A percentile compares a stretch with the other conserved stretches of the same genome.
Evolutionary conservation across 2,797 vertebrate genomes (phyloP).

Genomic region (Tokudaia muenninki): DNA sequence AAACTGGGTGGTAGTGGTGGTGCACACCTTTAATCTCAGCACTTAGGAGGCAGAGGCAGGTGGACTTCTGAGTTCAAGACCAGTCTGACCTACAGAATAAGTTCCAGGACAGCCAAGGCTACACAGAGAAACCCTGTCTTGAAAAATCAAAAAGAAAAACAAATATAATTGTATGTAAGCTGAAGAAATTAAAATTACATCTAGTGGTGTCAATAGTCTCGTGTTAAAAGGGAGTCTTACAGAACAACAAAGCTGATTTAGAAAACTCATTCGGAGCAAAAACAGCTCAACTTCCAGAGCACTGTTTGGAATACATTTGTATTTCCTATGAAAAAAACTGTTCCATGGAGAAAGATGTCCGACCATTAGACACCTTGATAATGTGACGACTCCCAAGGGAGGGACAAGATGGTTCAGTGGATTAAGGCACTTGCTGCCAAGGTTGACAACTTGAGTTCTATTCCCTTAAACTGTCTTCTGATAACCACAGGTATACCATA

Average conservation of each 20-base stretch:
- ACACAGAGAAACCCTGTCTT: too few relatives aligned
- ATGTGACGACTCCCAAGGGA: not conserved
- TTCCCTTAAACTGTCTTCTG: not conserved
- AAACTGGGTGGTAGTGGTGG: not conserved
- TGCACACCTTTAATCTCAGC: too few relatives aligned
- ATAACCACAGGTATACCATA: not conserved
- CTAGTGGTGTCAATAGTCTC: not conserved
- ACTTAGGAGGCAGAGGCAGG: too few relatives aligned
- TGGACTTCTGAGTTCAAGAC: too few relatives aligned
- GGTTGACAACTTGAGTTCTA: not conserved
- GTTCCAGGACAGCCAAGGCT: too few relatives aligned
- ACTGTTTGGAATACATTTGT: not conserved
- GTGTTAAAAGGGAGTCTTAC: not conserved
- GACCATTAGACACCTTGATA: not conserved
- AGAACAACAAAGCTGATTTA: not conserved
- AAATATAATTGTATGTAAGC: not conserved
- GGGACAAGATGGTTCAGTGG: not conserved
- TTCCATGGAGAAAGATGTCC: not conserved
- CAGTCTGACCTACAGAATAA: too few relatives aligned
- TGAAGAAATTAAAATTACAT: not conserved
- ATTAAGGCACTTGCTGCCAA: not conserved
- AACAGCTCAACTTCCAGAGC: not conserved
- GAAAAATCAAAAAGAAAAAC: too few relatives aligned
- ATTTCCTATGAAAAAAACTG: not conserved
- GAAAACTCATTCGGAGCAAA: not conserved